These are phyloP conservation scores for Tringa solitaria DNA, from an alignment of 2,113 vertebrate species.

Conservation along the genomic window DNA sequence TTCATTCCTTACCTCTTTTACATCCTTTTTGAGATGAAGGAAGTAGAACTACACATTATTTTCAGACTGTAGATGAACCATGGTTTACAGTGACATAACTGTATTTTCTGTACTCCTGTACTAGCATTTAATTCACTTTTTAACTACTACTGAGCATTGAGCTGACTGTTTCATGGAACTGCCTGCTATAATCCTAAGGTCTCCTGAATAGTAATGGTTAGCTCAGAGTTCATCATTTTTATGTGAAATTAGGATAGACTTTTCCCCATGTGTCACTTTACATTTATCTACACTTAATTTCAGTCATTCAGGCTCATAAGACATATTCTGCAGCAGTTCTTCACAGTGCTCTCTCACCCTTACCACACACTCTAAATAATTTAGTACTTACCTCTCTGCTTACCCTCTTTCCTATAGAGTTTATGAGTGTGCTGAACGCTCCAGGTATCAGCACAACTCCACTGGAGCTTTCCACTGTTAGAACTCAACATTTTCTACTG, in stretches of 20 bases:
- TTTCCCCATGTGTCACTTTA: neutral
- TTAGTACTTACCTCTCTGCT: neutral
- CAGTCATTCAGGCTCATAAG: neutral
- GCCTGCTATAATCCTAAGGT: neutral
- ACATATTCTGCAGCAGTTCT: neutral
- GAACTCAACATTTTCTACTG: neutral
- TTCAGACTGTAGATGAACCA: neutral
- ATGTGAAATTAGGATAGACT: constrained; percentile 33
- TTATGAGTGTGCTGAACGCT: neutral
- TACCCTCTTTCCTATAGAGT: neutral
- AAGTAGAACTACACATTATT: neutral
- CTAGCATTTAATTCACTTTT: neutral
- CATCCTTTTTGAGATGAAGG: neutral
- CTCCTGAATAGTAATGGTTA: constrained; percentile 25
- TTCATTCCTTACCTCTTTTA: neutral
- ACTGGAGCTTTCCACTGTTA: neutral
- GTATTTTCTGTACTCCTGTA: neutral
- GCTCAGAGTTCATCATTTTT: constrained; percentile 4
- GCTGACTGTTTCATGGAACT: neutral
- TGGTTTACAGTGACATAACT: neutral
- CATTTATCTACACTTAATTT: constrained; percentile 31
- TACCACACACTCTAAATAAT: neutral
- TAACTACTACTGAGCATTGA: neutral
- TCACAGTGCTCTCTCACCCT: neutral
- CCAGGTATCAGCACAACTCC: neutral